phyloP scores from a whole-genome alignment of 2,113 vertebrate species.

The Pelodiscus sinensis region DNA sequence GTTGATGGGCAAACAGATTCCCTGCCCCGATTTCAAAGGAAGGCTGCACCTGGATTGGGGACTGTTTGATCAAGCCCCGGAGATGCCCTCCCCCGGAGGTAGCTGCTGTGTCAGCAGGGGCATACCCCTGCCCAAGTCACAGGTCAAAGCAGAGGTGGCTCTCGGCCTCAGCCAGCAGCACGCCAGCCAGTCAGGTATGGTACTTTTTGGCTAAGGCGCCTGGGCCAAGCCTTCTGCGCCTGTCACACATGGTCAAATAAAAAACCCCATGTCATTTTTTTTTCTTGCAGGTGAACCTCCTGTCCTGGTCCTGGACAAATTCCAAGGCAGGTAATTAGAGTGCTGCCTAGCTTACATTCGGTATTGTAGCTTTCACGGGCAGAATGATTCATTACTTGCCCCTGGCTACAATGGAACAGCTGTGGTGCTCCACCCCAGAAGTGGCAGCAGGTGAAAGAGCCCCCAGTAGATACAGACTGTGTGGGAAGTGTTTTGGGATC shows the following conservation, averaged over 20 bases:
- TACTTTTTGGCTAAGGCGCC: neutral
- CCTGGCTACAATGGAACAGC: neutral
- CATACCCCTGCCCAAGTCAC: neutral
- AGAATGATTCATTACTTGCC: neutral
- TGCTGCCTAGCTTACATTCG: neutral
- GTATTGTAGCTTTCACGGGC: neutral
- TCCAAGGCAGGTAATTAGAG: neutral
- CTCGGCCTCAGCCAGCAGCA: neutral
- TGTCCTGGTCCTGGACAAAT: neutral
- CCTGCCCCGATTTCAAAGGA: neutral
- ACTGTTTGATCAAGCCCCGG: neutral
- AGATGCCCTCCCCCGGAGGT: neutral
- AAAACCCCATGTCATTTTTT: neutral
- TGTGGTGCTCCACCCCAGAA: neutral
- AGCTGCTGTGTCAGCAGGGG: neutral
- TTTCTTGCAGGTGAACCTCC: neutral
- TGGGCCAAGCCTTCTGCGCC: neutral
- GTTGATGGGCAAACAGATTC: neutral
- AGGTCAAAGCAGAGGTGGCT: neutral
- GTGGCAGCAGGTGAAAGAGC: neutral
- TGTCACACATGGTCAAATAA: neutral
- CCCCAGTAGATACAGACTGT: neutral
- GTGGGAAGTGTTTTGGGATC: neutral
- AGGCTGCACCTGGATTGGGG: neutral
- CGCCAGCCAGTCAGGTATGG: neutral